These are phyloP conservation scores for Poecilia velifera DNA, from an alignment of 2,797 vertebrate genomes.

Conservation along the genomic window DNA sequence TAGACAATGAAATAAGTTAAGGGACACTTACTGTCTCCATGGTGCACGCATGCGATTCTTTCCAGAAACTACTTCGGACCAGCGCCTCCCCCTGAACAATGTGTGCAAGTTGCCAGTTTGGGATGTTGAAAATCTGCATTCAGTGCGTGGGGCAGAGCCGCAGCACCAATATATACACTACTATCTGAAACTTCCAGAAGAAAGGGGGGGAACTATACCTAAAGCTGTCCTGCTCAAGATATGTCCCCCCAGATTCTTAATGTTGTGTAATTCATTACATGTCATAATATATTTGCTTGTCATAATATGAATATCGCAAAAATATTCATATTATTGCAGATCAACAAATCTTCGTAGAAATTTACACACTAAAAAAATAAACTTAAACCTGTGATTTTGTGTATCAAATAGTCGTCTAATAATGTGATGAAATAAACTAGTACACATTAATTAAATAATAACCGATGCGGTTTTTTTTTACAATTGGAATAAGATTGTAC, in stretches of 20 bases:
- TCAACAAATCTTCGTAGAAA: neutral
- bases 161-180: slow-evolving; percentile 9
- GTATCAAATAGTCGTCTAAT: neutral
- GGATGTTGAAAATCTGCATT: slow-evolving; percentile 22
- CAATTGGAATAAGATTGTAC: neutral
- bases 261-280: neutral
- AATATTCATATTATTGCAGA: neutral
- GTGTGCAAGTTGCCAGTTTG: slow-evolving; percentile 68
- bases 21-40: slow-evolving; percentile 85
- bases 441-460: neutral
- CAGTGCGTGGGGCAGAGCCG: too few relatives aligned
- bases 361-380: neutral
- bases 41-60: slow-evolving; percentile 82
- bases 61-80: slow-evolving; percentile 83
- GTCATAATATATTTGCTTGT: too few relatives aligned
- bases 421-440: neutral
- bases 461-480: neutral
- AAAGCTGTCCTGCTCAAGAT: neutral
- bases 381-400: neutral
- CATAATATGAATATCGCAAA: too few relatives aligned
- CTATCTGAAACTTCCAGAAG: slow-evolving; percentile 48
- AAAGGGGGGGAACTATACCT: neutral
- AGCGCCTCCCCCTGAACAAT: slow-evolving; percentile 72
- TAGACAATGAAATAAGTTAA: slow-evolving; percentile 6
- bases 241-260: neutral